Percentiles rank a stretch among this genome's conserved stretches.
Conservation (phyloP, 2,888 invertebrate genomes). For the Pantelozetes paolii region DNA sequence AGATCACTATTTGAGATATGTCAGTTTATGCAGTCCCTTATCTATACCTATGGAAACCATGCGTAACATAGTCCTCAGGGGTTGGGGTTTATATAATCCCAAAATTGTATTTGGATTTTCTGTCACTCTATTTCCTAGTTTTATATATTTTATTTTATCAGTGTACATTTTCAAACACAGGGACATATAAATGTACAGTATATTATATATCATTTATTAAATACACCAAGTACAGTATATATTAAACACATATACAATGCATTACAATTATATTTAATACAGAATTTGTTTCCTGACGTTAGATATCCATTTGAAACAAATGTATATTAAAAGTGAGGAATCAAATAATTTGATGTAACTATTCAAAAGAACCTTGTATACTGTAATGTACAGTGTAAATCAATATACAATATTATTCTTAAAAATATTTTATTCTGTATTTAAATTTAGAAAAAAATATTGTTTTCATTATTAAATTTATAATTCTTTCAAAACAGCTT, state of each 20-base stretch:
- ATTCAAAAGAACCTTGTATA: no score
- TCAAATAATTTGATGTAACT: no score
- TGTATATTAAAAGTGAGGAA: no score
- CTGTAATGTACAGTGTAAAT: no score
- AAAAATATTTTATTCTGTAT: no score
- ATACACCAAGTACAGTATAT: neutral
- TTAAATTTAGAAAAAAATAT: no score
- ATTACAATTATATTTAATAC: no score
- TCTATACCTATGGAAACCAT: neutral
- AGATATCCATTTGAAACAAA: no score
- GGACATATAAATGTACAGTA: neutral
- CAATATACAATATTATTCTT: no score
- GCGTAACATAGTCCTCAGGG: neutral
- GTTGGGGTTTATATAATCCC: neutral
- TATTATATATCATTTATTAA: neutral
- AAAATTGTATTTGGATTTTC: neutral
- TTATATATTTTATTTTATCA: neutral
- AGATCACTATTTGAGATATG: constrained; percentile 57
- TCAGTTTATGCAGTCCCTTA: neutral
- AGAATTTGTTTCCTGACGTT: no score
- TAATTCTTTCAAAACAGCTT: constrained; percentile 14
- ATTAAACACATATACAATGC: neutral
- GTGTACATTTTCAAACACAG: constrained; percentile 5
- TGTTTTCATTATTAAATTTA: no score
- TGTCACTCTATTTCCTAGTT: neutral